Evolutionary conservation across 2,797 vertebrate species (phyloP), one percentile per base, ranked within the genome.

Genomic region (Scomberomorus guttatus): DNA sequence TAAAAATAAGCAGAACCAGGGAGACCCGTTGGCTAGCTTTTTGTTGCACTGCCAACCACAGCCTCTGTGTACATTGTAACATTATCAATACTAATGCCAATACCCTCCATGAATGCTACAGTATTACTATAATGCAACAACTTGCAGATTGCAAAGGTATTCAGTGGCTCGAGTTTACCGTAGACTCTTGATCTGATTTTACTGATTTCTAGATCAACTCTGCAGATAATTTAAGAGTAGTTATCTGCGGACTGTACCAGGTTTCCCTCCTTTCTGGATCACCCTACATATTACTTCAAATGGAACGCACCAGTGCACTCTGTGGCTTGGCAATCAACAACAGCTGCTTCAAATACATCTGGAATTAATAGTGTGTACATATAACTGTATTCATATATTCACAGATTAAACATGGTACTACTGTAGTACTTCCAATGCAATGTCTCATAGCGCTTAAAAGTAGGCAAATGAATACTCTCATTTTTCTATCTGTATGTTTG

Each of bases 201-300:
- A 18, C 29, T 61, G 32, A 32, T 25, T 44, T 67, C 15, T 62
- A 48, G 27, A 62, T 10, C n/a, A 9, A n/a, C 37, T 20, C 12
- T 51, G 22, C 22, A 64, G 7, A 32, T 65, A 9, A 44, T 17
- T 64, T 64, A 11, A 14, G 22, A 15, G 39, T 4, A 11, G 18
- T 57, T 75, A 24, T 52, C 55, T 75, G 25, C 34, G 62, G 32
- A 22, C 18, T 55, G 4, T 17, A 15, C 29, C 52, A 17, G 32
- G 32, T 66, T 65, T 56, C 17, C 6, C 55, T 59, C 25, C 17
- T 34, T 48, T 68, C 46, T 60, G 15, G 48, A 59, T 77, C 68
- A 80, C 27, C 37, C 6, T 62, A 22, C 51, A 52, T 3, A 64
- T 56, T 5, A 73, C 64, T 22, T 1, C 20, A 62, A 72, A 66